These are phyloP conservation scores for Sigmodon hispidus DNA, from an alignment of 2,113 vertebrate genomes.

Conservation along the genomic window DNA sequence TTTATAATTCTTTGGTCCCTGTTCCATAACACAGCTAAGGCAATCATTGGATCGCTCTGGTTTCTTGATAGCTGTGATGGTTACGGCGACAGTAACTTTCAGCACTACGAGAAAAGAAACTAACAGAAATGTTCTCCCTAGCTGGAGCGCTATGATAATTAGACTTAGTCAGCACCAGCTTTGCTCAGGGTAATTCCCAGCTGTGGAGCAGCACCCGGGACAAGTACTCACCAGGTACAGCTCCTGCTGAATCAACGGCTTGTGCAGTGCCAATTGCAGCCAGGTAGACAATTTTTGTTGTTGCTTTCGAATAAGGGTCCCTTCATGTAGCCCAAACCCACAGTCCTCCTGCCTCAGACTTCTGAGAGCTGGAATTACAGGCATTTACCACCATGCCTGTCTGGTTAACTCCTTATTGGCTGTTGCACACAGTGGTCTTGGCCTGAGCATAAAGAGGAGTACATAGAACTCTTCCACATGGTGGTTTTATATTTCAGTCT, in stretches of 20 bases:
- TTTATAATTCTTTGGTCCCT: constrained; percentile 10
- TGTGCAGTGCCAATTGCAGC: neutral
- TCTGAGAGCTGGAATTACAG: neutral
- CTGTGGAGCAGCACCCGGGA: neutral
- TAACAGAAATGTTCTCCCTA: neutral
- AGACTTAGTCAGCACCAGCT: neutral
- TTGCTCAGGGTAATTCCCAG: neutral
- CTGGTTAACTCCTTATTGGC: neutral
- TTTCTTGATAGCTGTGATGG: neutral
- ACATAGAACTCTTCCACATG: neutral
- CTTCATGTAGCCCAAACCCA: neutral
- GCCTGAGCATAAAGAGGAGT: neutral
- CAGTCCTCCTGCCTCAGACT: neutral
- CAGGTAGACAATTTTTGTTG: neutral
- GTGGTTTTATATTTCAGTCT: neutral
- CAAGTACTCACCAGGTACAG: neutral
- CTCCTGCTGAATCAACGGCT: neutral
- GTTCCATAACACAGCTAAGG: neutral
- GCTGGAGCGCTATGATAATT: neutral
- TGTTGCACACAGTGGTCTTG: neutral
- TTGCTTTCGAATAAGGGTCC: neutral
- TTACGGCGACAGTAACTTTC: neutral
- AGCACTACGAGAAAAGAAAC: neutral
- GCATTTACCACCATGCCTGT: too few species aligned
- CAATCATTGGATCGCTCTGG: neutral